phyloP scores from a whole-genome alignment of 2,797 vertebrate species.

The Stomatorhinus walkeri region DNA sequence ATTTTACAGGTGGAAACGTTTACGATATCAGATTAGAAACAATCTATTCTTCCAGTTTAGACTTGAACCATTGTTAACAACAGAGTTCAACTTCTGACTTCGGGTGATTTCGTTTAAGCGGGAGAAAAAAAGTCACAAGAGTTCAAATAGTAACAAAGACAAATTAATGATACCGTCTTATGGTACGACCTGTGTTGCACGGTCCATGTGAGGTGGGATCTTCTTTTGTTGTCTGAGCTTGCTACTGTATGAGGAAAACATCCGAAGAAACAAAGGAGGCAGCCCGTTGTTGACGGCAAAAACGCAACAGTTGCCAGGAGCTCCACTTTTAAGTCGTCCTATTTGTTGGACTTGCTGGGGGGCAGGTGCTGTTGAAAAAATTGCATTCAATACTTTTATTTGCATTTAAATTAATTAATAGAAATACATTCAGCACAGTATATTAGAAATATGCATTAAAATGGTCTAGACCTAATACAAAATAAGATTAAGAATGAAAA shows the following conservation, averaged over 20 bases:
- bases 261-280: not conserved
- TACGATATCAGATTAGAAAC: not conserved
- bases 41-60: not conserved
- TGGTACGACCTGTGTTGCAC: not conserved
- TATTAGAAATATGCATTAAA: not conserved
- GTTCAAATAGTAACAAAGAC: not conserved
- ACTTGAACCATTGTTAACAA: not conserved
- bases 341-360: not conserved
- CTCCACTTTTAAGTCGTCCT: not conserved
- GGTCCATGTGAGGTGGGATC: not conserved
- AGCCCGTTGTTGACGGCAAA: constrained; percentile 1
- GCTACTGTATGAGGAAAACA: not conserved
- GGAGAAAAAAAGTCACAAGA: not conserved
- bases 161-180: not conserved
- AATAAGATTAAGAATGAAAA: not conserved
- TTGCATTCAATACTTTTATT: not conserved
- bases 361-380: not conserved
- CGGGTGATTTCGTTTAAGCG: not conserved
- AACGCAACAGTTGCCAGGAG: constrained; percentile 2
- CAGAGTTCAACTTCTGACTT: not conserved
- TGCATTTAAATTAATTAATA: not conserved
- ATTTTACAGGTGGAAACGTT: not conserved
- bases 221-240: not conserved
- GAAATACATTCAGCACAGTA: not conserved
- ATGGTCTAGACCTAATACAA: not conserved